Percentiles rank a stretch among this genome's conserved stretches.
Evolutionary conservation across 2,797 vertebrate species (phyloP).

Genomic region (Muscicapa striata): DNA sequence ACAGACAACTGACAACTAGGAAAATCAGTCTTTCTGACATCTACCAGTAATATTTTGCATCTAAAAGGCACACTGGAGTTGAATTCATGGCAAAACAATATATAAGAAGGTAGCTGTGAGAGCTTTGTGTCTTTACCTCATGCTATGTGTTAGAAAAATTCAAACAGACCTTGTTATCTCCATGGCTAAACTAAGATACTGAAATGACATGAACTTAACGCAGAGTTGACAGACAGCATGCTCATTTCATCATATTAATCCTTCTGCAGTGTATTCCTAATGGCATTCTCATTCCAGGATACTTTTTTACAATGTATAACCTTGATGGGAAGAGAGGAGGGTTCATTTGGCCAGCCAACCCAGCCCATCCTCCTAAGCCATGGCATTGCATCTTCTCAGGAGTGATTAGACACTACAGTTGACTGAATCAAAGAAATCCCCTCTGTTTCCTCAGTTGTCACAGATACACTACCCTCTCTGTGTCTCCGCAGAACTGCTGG

Average conservation of each 20-base stretch:
- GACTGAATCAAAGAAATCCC: background rate
- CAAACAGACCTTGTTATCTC: background rate
- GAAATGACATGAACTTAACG: background rate
- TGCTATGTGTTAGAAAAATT: background rate
- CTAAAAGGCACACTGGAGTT: background rate
- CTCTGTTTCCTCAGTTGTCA: background rate
- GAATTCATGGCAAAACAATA: background rate
- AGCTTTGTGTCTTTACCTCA: background rate
- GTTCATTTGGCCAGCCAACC: background rate
- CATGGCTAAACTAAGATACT: background rate
- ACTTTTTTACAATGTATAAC: background rate
- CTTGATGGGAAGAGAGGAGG: background rate
- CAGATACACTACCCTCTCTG: background rate
- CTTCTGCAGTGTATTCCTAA: background rate
- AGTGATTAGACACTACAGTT: background rate
- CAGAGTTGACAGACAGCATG: background rate
- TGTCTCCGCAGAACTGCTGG: background rate
- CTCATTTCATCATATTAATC: background rate
- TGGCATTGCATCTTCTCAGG: background rate
- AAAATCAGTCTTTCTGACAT: background rate
- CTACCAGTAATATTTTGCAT: background rate
- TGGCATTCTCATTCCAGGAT: background rate
- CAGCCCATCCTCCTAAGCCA: background rate
- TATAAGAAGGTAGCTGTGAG: background rate
- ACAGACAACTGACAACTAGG: background rate